Percentiles rank a stretch among this genome's conserved stretches.
Conservation (phyloP, 2,113 vertebrate genomes). For the Silurus glanis region DNA sequence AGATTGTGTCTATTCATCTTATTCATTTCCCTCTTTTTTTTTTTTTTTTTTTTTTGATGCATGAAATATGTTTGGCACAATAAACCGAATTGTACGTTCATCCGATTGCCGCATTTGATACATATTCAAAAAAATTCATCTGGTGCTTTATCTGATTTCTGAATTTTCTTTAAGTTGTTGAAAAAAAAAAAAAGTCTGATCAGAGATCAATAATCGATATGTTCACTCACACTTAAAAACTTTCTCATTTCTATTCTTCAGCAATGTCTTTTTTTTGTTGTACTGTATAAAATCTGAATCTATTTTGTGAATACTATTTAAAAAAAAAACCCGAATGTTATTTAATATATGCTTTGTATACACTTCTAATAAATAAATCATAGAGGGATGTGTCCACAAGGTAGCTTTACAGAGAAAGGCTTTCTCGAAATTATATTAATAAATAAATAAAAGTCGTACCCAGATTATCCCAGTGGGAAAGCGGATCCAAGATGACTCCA, state of each 20-base stretch:
- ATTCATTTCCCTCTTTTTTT: neutral
- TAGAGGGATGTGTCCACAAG: neutral
- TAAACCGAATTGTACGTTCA: conserved; percentile 26
- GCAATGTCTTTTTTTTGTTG: neutral
- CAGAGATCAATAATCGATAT: neutral
- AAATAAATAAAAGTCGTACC: neutral
- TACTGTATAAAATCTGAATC: conserved; percentile 11
- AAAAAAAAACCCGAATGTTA: conserved; percentile 42
- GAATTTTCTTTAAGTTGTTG: neutral
- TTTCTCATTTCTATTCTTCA: neutral
- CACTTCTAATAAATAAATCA: neutral
- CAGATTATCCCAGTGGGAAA: neutral
- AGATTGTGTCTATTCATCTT: neutral
- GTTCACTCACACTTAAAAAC: neutral
- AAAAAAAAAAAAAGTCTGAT: neutral
- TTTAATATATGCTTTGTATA: conserved; percentile 40
- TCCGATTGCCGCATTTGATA: conserved; percentile 16
- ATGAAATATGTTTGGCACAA: conserved; percentile 39
- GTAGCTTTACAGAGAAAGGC: neutral
- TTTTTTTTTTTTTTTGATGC: conserved; percentile 42
- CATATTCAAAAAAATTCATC: conserved; percentile 8
- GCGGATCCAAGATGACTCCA: neutral
- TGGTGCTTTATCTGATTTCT: neutral
- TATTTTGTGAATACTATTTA: conserved; percentile 35
- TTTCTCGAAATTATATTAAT: neutral